Conservation (phyloP, 2,797 vertebrate genomes). For the Falco novaeseelandiae region DNA sequence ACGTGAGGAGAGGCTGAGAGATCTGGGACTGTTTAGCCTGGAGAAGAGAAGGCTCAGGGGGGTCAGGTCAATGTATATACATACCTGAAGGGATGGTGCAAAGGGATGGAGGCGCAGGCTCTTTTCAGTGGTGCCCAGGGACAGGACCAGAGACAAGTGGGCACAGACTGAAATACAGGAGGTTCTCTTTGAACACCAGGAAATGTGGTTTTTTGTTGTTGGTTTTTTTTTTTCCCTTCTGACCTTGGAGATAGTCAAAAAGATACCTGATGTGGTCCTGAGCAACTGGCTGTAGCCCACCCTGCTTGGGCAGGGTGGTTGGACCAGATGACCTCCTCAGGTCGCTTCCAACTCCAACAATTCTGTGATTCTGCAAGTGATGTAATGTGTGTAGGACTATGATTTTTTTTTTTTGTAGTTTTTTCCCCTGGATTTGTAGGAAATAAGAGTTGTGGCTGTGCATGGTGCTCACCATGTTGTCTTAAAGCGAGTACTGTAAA, state of each 20-base stretch:
- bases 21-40: background rate
- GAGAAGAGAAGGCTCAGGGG: background rate
- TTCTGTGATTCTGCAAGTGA: background rate
- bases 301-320: background rate
- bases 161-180: background rate
- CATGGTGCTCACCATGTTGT: background rate
- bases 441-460: background rate
- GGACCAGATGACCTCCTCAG: background rate
- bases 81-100: background rate
- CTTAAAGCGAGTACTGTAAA: background rate
- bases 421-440: background rate
- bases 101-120: rapidly evolving
- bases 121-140: background rate
- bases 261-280: background rate
- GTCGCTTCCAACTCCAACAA: background rate
- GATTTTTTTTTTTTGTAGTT: background rate
- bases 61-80: background rate
- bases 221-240: too few species aligned
- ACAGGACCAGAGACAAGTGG: background rate
- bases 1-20: background rate
- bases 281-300: background rate
- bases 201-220: background rate
- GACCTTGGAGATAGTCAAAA: background rate
- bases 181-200: background rate
- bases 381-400: background rate